phyloP scores from a whole-genome alignment of 2,888 invertebrate genomes.

The Nemurella pictetii region DNA sequence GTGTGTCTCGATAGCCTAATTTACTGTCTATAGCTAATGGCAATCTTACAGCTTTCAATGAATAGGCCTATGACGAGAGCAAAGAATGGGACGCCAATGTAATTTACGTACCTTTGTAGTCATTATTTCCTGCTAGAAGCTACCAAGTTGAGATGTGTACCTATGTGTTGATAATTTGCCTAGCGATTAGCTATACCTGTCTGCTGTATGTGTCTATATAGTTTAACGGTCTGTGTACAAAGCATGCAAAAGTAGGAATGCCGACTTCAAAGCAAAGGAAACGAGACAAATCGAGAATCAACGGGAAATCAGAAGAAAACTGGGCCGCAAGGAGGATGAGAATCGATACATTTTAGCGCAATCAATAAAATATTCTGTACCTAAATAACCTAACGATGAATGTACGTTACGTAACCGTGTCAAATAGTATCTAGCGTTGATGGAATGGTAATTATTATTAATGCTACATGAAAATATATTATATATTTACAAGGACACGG shows the following conservation, averaged over 20 bases:
- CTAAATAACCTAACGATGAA: slow-evolving; percentile 29
- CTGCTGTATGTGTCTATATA: slow-evolving; percentile 2
- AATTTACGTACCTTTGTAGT: background rate
- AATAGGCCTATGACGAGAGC: background rate
- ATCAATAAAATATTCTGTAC: slow-evolving; percentile 40
- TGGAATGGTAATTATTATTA: slow-evolving; percentile 33
- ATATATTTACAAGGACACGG: slow-evolving; percentile 26
- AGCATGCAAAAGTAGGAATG: slow-evolving; percentile 18
- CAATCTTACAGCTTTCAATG: slow-evolving; percentile 16
- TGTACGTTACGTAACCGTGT: slow-evolving; percentile 34
- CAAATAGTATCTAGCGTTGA: slow-evolving; percentile 32
- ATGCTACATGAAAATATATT: slow-evolving; percentile 32
- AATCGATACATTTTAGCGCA: slow-evolving; percentile 40
- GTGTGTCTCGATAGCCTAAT: slow-evolving; percentile 4
- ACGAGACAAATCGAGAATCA: slow-evolving; percentile 28
- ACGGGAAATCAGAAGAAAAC: slow-evolving; percentile 7
- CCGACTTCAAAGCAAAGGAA: slow-evolving; percentile 16
- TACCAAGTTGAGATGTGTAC: slow-evolving; percentile 26
- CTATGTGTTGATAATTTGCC: slow-evolving; percentile 1
- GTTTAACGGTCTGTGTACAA: background rate
- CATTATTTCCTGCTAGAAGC: slow-evolving; percentile 2
- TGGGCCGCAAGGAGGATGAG: background rate
- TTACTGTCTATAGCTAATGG: slow-evolving; percentile 3
- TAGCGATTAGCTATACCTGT: background rate
- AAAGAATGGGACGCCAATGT: background rate